phyloP scores from a whole-genome alignment of 1,140 invertebrate genomes.

The Leptinotarsa undecemlineata region DNA sequence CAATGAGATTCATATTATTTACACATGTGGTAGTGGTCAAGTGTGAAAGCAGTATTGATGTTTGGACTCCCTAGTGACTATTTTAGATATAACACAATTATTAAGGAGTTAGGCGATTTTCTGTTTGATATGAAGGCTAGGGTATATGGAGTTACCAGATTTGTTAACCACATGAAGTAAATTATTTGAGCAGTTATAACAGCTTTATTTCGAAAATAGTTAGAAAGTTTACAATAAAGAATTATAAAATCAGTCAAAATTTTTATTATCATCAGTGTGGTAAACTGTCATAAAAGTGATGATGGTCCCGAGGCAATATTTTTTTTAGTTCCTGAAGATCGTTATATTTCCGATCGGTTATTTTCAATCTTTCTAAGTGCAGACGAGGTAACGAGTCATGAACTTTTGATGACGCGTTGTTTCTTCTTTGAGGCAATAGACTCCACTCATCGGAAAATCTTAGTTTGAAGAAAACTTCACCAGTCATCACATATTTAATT shows the following conservation, averaged over 20 bases:
- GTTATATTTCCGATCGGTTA: constrained; percentile 17
- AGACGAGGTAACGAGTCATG: background rate
- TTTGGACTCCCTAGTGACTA: too few species aligned
- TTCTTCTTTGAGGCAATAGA: constrained; percentile 19
- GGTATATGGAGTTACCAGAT: background rate
- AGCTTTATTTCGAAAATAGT: too few species aligned
- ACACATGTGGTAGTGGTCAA: background rate
- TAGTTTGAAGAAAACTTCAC: constrained; percentile 28
- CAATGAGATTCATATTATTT: background rate
- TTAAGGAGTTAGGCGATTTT: too few species aligned
- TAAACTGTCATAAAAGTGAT: background rate
- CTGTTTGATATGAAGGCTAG: too few species aligned
- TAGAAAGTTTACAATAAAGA: too few species aligned
- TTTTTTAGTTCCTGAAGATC: constrained; percentile 24
- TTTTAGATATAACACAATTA: too few species aligned
- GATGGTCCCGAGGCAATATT: background rate
- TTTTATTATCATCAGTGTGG: too few species aligned
- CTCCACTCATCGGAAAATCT: constrained; percentile 24
- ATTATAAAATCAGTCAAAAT: too few species aligned
- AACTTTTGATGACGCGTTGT: background rate
- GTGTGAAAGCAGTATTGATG: background rate
- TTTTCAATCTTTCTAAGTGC: constrained; percentile 14
- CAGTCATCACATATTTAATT: constrained; percentile 27
- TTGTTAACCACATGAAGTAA: background rate
- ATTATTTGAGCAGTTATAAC: background rate